Evolutionary conservation across 2,888 invertebrate genomes (phyloP).

Genomic region (Neria commutata): DNA sequence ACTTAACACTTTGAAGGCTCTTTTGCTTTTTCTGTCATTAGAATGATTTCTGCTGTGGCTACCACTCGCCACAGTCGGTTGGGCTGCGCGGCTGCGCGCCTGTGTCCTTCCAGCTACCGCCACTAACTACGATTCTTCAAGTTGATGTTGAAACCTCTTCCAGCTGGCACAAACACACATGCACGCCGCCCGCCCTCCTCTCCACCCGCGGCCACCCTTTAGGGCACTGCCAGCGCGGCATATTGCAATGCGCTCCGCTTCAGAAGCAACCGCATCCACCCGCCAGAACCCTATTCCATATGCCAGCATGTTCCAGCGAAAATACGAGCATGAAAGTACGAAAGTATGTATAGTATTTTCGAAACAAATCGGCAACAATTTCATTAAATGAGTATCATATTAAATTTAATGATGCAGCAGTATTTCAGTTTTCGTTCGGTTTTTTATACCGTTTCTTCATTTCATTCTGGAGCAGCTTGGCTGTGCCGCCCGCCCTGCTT

Average conservation of each 20-base stretch:
- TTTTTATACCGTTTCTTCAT: conserved; percentile 24
- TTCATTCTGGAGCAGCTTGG: conserved; percentile 27
- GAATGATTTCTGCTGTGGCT: conserved; percentile 43
- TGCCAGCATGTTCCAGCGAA: conserved; percentile 36
- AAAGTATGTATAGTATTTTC: conserved; percentile 62
- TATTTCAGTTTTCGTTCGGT: conserved; percentile 62
- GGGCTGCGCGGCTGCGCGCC: background rate
- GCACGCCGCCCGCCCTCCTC: conserved; percentile 6
- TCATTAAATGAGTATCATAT: conserved; percentile 64
- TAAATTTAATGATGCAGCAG: conserved; percentile 64
- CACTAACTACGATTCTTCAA: conserved; percentile 45
- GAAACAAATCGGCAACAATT: conserved; percentile 64
- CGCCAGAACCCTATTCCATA: conserved; percentile 33
- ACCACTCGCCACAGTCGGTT: background rate
- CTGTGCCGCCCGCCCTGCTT: conserved; percentile 3
- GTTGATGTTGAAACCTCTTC: conserved; percentile 17
- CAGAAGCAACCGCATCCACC: background rate
- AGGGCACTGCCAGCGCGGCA: conserved; percentile 41
- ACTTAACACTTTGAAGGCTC: conserved; percentile 56
- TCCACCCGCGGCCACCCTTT: conserved; percentile 15
- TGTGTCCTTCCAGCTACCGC: conserved; percentile 23
- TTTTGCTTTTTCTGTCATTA: conserved; percentile 52
- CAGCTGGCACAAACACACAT: background rate
- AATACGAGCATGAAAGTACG: conserved; percentile 44
- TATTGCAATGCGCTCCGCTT: conserved; percentile 46